Evolutionary conservation across 2,888 invertebrate genomes (phyloP).

Genomic region (Atrina japonica): DNA sequence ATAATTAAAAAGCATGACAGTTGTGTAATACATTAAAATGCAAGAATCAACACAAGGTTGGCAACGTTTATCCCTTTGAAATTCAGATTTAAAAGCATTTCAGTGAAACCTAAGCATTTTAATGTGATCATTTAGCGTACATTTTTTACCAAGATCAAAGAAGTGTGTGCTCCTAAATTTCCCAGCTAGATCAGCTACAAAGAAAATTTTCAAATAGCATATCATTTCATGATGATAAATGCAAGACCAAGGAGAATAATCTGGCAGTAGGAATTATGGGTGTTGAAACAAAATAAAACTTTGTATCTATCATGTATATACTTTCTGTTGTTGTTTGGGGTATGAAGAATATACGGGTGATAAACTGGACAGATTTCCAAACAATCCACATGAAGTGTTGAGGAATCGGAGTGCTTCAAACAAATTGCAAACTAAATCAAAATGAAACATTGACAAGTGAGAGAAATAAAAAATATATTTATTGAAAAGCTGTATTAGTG

Average conservation of each 20-base stretch:
- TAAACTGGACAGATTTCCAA: too few relatives aligned
- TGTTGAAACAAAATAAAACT: too few relatives aligned
- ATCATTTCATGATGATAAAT: conserved; percentile 6
- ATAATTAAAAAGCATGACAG: background rate
- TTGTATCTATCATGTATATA: too few relatives aligned
- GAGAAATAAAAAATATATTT: too few relatives aligned
- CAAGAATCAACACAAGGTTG: conserved; percentile 8
- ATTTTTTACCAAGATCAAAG: conserved; percentile 27
- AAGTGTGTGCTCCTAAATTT: conserved; percentile 7
- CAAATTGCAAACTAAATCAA: too few relatives aligned
- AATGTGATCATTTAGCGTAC: conserved; percentile 32
- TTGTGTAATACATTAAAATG: conserved; percentile 8
- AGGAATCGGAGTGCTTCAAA: too few relatives aligned
- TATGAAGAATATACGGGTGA: too few relatives aligned
- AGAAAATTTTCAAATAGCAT: conserved; percentile 13
- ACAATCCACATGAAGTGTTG: too few relatives aligned
- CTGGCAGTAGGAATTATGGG: too few relatives aligned
- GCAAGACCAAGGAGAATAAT: conserved; percentile 2
- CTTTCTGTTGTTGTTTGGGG: too few relatives aligned
- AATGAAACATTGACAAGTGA: too few relatives aligned
- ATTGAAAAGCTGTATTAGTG: too few relatives aligned
- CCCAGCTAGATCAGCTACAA: conserved; percentile 8
- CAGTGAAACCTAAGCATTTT: conserved; percentile 35
- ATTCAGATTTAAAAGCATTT: conserved; percentile 29
- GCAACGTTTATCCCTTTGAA: conserved; percentile 16